Evolutionary conservation across 2,113 vertebrate genomes (phyloP), one percentile per base, ranked within the genome.

Genomic region (Hippocampus guttulatus): DNA sequence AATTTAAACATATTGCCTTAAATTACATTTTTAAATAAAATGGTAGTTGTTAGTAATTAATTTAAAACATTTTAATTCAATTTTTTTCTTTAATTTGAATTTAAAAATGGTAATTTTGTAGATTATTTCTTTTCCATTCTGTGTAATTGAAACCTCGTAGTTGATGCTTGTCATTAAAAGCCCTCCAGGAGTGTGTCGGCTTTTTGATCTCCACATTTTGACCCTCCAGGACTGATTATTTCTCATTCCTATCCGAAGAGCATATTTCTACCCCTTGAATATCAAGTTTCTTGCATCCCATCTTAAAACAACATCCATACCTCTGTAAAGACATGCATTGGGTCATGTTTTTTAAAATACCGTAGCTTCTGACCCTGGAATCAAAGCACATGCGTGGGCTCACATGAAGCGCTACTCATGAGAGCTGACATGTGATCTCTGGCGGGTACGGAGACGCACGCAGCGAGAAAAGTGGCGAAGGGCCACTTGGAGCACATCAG

Each of bases 401-500:
- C 43, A 27, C n/a, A 61, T 20, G 27, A 61, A 30, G 64, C 23
- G 5, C 23, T 20, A 23, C 67, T 85, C 73, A 89, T 89, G 51
- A 60, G 69, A 90, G 78, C 38, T 91, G 91, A 91, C 91, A 89
- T 84, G 63, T 83, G 80, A 81, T 87, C 70, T 86, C 91, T 86
- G 20, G 11, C 38, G 89, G 88, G 78, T 72, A 43, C 74, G 33
- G 73, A 80, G 76, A 71, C 69, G 58, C 70, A 11, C 60, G 65
- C 79, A 79, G 74, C 76, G 68, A 82, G 80, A 82, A 64, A 68
- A 82, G 82, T 79, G 80, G 78, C 76, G 80, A 72, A 86, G 84
- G 77, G 76, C 84, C 76, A 88, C 91, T 87, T 74, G 79, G 84
- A 91, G 91, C 88, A 73, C 79, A 89, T 88, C 90, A 91, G 89